Percentiles rank a stretch among this genome's conserved stretches.
These are phyloP conservation scores for Trichechus manatus DNA, from an alignment of 2,113 vertebrate species.

Conservation along the genomic window DNA sequence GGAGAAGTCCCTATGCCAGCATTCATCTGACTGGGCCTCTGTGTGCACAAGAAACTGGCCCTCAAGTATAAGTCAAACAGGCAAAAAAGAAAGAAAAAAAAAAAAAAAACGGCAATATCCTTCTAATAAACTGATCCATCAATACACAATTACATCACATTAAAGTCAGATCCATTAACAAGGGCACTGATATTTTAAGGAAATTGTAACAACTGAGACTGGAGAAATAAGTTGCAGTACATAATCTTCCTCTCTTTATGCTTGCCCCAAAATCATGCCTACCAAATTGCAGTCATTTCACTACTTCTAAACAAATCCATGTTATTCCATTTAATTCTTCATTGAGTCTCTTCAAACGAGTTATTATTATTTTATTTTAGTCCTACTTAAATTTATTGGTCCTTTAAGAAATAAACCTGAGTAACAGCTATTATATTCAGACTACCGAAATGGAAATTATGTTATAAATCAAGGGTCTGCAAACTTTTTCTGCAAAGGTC, in stretches of 20 bases:
- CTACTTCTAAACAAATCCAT: background rate
- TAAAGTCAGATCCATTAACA: background rate
- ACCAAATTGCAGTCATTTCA: background rate
- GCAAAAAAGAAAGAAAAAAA: background rate
- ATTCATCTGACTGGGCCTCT: background rate
- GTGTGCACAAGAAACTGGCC: background rate
- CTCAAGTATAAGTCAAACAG: background rate
- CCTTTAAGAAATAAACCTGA: slow-evolving; percentile 28
- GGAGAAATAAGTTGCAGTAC: background rate
- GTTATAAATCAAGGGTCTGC: background rate
- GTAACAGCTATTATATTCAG: background rate
- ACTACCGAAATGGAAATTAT: background rate
- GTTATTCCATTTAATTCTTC: background rate
- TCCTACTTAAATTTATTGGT: background rate
- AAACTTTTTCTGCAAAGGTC: background rate
- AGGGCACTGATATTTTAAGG: background rate
- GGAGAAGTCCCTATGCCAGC: background rate
- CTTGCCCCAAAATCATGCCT: background rate
- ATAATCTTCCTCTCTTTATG: background rate
- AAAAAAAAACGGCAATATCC: background rate
- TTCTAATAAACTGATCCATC: background rate
- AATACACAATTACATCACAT: background rate
- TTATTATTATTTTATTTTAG: slow-evolving; percentile 27
- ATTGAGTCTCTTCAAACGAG: background rate
- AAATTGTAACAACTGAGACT: background rate